These are phyloP conservation scores for Eucriotettix oculatus DNA, from an alignment of 2,888 invertebrate species.

Conservation along the genomic window DNA sequence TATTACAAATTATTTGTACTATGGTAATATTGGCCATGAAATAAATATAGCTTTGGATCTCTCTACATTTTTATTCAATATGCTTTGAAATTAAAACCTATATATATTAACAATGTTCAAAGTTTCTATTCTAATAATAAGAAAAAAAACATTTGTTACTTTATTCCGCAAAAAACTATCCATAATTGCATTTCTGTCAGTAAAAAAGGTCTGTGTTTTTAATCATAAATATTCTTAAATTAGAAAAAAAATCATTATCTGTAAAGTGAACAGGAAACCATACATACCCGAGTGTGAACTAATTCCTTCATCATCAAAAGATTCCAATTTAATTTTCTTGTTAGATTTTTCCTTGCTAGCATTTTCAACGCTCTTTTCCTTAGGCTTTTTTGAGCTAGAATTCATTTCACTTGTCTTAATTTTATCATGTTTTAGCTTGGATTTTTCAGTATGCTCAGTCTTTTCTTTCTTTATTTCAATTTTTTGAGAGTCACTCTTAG, in stretches of 20 bases:
- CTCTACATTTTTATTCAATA: neutral
- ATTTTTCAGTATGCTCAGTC: conserved; percentile 12
- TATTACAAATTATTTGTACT: no score
- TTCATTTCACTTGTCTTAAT: conserved; percentile 4
- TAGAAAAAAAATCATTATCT: no score
- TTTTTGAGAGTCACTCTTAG: conserved; percentile 1
- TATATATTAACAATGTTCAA: neutral
- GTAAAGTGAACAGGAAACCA: no score
- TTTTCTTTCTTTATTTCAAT: conserved; percentile 13
- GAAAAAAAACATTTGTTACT: neutral
- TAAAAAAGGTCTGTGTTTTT: no score
- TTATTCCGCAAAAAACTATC: no score
- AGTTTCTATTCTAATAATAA: neutral
- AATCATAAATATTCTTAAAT: no score
- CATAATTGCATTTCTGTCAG: no score
- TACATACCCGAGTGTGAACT: conserved; percentile 45
- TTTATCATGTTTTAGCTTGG: conserved; percentile 14
- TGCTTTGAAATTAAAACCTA: neutral
- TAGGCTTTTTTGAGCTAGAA: conserved; percentile 19
- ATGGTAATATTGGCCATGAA: no score
- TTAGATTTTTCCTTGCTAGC: conserved; percentile 13
- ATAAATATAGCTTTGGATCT: no score
- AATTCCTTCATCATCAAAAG: conserved; percentile 38
- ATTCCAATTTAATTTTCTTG: neutral
- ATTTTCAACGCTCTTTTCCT: conserved; percentile 23